A percentile compares a stretch with the other conserved stretches of the same genome.
Conservation (phyloP, 64 coral and sea anemone species). For the Porites australiensis region DNA sequence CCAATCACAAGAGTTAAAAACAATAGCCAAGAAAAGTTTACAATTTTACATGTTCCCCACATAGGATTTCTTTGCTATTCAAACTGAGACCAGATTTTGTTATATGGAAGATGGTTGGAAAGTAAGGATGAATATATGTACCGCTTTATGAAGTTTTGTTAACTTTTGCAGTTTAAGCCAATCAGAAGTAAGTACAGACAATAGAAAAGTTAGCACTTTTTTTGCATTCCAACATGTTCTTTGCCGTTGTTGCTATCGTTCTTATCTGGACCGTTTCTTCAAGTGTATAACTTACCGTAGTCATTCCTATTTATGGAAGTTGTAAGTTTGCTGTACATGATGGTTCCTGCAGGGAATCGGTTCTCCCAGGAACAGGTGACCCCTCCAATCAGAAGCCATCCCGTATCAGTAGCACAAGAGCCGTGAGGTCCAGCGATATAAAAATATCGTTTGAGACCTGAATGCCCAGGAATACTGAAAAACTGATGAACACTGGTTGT, state of each 20-base stretch:
- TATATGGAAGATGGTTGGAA: no score
- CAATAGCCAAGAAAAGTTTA: no score
- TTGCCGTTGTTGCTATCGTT: neutral
- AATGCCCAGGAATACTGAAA: slow-evolving; percentile 6
- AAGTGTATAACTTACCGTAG: slow-evolving; percentile 18
- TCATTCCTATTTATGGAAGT: slow-evolving; percentile 46
- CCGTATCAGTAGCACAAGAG: neutral
- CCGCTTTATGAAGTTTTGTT: no score
- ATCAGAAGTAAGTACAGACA: no score
- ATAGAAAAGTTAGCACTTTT: no score
- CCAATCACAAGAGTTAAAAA: no score
- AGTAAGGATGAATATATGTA: no score
- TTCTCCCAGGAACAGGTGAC: neutral
- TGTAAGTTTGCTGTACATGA: slow-evolving; percentile 42
- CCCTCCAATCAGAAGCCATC: neutral
- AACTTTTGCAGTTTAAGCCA: no score
- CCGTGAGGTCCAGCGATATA: neutral
- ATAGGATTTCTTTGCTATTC: no score
- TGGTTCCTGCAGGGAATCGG: neutral
- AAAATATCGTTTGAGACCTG: neutral
- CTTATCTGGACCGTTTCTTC: neutral
- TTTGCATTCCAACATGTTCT: no score
- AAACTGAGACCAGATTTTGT: no score
- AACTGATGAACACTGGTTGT: neutral
- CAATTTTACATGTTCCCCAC: no score